Conservation (phyloP, 1,140 invertebrate species). For the Lamellibrachia luymesi region DNA sequence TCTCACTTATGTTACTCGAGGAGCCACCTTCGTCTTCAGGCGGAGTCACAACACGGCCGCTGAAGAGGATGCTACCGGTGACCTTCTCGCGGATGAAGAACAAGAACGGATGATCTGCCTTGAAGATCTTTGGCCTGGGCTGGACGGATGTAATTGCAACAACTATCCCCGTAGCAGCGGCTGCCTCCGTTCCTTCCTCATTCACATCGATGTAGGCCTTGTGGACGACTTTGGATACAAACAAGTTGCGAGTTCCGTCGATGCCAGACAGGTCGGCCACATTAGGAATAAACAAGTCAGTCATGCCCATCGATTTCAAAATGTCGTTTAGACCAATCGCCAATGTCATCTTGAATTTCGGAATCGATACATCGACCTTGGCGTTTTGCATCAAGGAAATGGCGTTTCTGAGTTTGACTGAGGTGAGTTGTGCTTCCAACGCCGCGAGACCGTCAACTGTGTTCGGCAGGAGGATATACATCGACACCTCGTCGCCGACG, state of each 20-base stretch:
- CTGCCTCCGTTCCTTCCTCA: slow-evolving; percentile 55
- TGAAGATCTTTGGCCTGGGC: not conserved
- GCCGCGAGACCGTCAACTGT: slow-evolving; percentile 33
- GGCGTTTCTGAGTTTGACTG: slow-evolving; percentile 17
- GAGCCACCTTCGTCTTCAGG: too few relatives aligned
- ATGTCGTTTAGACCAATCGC: slow-evolving; percentile 38
- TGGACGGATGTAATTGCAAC: not conserved
- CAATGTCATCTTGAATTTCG: slow-evolving; percentile 46
- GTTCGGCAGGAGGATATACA: slow-evolving; percentile 63
- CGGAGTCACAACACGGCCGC: too few relatives aligned
- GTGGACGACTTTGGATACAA: slow-evolving; percentile 54
- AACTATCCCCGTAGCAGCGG: slow-evolving; percentile 47
- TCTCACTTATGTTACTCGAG: too few relatives aligned
- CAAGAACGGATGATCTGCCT: not conserved
- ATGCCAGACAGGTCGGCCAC: slow-evolving; percentile 41
- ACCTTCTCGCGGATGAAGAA: not conserved
- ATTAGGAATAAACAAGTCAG: slow-evolving; percentile 29
- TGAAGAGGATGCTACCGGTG: not conserved
- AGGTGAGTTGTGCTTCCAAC: slow-evolving; percentile 29
- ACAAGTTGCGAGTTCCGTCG: slow-evolving; percentile 32
- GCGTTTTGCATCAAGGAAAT: not conserved
- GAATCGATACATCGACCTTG: slow-evolving; percentile 39
- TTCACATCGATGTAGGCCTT: slow-evolving; percentile 63
- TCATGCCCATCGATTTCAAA: slow-evolving; percentile 49
- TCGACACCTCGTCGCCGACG: slow-evolving; percentile 62